Percentiles rank a stretch among this genome's conserved stretches.
Conservation (phyloP, 2,888 invertebrate species). For the Sphaerophoria taeniata region DNA sequence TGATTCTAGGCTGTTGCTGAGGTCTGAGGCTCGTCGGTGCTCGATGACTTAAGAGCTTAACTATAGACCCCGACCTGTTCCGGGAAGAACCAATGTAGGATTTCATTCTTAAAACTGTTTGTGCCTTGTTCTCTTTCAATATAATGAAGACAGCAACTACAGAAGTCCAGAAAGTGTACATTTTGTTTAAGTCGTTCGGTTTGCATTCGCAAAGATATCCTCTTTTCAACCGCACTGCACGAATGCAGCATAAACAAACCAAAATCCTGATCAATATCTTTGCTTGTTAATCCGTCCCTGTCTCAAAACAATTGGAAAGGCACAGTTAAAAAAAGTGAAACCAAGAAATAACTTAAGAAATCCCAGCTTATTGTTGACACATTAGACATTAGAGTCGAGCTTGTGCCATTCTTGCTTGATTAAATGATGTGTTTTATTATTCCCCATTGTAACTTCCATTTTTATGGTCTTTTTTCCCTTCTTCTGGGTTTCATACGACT, state of each 20-base stretch:
- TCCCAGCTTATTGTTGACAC: constrained; percentile 57
- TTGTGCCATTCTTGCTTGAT: constrained; percentile 39
- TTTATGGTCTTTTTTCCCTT: neutral
- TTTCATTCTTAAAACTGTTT: too few species aligned
- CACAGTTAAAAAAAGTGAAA: constrained; percentile 45
- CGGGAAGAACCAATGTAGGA: too few species aligned
- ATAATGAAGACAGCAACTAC: too few species aligned
- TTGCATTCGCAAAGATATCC: too few species aligned
- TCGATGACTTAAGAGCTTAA: too few species aligned
- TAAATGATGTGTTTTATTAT: constrained; percentile 30
- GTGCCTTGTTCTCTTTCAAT: too few species aligned
- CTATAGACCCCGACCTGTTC: too few species aligned
- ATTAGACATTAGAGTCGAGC: constrained; percentile 36
- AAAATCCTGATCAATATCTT: neutral
- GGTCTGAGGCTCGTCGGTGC: too few species aligned
- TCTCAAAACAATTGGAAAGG: neutral
- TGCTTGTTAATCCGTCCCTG: constrained; percentile 1
- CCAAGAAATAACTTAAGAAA: constrained; percentile 41
- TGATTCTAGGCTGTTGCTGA: too few species aligned
- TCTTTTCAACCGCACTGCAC: too few species aligned
- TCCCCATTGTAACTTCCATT: constrained; percentile 14
- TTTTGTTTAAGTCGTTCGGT: too few species aligned
- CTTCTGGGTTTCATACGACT: neutral
- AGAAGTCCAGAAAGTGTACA: too few species aligned
- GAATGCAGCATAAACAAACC: neutral